Percentiles rank a stretch among this genome's conserved stretches.
phyloP scores from a whole-genome alignment of 1,140 invertebrate genomes.

The Euwallacea similis region DNA sequence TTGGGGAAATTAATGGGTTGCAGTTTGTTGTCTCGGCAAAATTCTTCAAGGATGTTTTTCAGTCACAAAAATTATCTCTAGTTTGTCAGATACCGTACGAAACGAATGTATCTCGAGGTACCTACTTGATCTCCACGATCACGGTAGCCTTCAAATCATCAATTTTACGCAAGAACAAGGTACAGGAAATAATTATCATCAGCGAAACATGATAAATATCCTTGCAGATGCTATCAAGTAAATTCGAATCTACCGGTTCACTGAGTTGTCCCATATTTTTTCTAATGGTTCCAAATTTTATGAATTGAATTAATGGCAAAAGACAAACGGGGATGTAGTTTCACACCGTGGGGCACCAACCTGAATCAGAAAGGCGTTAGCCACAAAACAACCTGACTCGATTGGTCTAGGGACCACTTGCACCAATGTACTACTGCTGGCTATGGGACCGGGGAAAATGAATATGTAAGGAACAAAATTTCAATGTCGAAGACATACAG shows the following conservation, averaged over 20 bases:
- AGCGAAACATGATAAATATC: too few species aligned
- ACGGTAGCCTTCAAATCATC: background rate
- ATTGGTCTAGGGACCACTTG: background rate
- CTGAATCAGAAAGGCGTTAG: background rate
- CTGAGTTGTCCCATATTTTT: too few species aligned
- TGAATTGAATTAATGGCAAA: background rate
- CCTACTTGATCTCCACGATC: background rate
- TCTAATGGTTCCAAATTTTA: background rate
- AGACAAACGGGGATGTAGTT: background rate
- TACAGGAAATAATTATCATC: background rate
- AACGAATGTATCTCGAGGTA: background rate
- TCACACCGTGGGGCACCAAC: background rate
- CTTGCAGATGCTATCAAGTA: too few species aligned
- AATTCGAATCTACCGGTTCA: too few species aligned
- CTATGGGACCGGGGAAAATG: too few species aligned
- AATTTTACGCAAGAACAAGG: background rate
- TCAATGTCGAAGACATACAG: too few species aligned
- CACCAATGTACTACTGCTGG: background rate
- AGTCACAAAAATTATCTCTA: too few species aligned
- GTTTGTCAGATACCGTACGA: background rate
- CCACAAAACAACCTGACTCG: background rate
- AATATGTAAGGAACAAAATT: too few species aligned
- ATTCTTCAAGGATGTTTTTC: background rate
- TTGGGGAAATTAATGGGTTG: background rate
- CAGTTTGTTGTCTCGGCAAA: conserved; percentile 1